Evolutionary conservation across 2,797 vertebrate species (phyloP).

Genomic region (Chelonia mydas): DNA sequence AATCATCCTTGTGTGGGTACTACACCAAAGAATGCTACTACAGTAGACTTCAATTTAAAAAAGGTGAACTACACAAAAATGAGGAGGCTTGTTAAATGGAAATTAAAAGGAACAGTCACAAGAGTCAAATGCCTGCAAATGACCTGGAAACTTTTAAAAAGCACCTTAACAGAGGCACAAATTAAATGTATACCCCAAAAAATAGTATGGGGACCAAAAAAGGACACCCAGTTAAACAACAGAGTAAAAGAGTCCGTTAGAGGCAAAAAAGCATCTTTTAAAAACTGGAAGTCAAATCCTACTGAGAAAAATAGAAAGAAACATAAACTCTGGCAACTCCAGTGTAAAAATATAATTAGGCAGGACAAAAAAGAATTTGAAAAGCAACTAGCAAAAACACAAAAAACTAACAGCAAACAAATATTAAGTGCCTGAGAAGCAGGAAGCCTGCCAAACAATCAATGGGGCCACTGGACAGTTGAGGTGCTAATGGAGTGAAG

Average conservation of each 20-base stretch:
- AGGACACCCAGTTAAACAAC: background rate
- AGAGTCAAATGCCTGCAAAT: background rate
- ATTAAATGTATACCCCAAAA: background rate
- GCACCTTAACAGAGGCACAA: background rate
- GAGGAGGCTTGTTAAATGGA: background rate
- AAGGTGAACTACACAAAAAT: background rate
- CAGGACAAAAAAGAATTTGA: background rate
- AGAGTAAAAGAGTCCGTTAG: background rate
- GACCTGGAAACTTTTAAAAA: background rate
- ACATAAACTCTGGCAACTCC: background rate
- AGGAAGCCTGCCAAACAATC: background rate
- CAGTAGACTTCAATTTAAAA: background rate
- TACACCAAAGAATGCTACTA: background rate
- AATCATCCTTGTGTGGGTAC: background rate
- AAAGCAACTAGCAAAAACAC: background rate
- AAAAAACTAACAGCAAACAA: background rate
- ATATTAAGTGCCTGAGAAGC: background rate
- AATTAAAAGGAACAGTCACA: background rate
- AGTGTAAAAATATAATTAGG: background rate
- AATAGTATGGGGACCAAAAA: background rate
- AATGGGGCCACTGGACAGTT: no score
- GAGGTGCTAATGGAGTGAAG: background rate
- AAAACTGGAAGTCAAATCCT: background rate
- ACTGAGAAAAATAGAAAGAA: background rate
- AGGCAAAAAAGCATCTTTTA: background rate